Evolutionary conservation across 1,140 invertebrate species (phyloP), one percentile per base, ranked within the genome.

Genomic region (Anoplolepis gracilipes): DNA sequence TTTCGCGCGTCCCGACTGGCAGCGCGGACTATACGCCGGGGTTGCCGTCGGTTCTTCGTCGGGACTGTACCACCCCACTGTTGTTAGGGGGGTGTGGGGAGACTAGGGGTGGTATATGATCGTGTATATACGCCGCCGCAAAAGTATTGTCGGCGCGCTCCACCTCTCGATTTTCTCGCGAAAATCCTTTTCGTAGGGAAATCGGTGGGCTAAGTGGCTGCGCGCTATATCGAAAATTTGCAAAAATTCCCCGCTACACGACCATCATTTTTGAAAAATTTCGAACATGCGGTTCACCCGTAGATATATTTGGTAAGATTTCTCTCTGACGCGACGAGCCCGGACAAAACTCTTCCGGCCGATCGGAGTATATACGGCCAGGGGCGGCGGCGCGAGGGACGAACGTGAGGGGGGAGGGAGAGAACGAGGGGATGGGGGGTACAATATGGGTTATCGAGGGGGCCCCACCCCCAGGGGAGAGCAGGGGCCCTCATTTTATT

Each of bases 71-170:
- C 93, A 94, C 93, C 93, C 93, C 92, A 93, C 92, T 94, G 94
- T 94, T 95, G 94, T 95, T 94, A 93, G 93, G 93, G 91, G 92
- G 91, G 91, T 91, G 92, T 91, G 92, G 92, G 92, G 94, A 94
- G 93, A 93, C 93, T 94, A 94, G 94, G 94, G 94, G 94, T 95
- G 94, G 94, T 95, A 95, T 95, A 95, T 95, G 94, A 95, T 95
- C 94, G 93, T 94, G 93, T 95, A 95, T 94, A 95, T 95, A 94
- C 92, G 88, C 81, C 88, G 88, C 92, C 53, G 94, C 69, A 90
- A 92, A 95, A 95, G 93, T 95, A 95, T 95, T 95, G 94, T 94
- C 94, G 88, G 92, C 88, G 92, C 92, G 93, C 92, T 95, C 92
- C 92, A 93, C 93, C 94, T 95, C 94, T 91, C 91, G 86, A 77